Conservation (phyloP, 1,140 invertebrate species). For the Trachymyrmex cornetzi region DNA sequence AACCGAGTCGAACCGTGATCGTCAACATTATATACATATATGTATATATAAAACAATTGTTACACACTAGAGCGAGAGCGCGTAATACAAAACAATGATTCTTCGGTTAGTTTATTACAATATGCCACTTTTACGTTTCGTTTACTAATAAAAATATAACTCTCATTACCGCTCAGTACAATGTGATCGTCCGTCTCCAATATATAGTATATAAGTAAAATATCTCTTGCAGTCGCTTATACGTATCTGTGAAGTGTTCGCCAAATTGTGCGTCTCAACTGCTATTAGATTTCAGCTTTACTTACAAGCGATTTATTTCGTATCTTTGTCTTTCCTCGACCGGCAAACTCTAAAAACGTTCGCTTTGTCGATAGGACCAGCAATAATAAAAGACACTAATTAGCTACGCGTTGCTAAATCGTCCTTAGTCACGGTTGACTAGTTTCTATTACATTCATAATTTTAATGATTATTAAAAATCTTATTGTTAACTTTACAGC, state of each 20-base stretch:
- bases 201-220: conserved; percentile 77
- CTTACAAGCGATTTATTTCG: neutral
- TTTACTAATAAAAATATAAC: conserved; percentile 80
- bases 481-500: conserved; percentile 26
- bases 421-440: neutral
- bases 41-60: conserved; percentile 71
- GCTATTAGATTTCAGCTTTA: neutral
- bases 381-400: neutral
- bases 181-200: conserved; percentile 64
- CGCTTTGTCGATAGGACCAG: neutral
- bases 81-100: conserved; percentile 78
- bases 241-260: conserved; percentile 33
- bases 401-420: neutral
- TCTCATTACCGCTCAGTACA: conserved; percentile 73
- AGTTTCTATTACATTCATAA: neutral
- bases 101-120: conserved; percentile 69
- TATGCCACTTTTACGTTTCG: conserved; percentile 64
- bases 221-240: conserved; percentile 77
- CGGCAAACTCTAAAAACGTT: neutral
- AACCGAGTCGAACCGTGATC: conserved; percentile 46
- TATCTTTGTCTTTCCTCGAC: neutral
- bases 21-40: conserved; percentile 57
- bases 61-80: conserved; percentile 67
- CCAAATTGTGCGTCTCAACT: neutral
- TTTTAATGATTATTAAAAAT: conserved; percentile 24